These are phyloP conservation scores for Triplophysa bombifrons DNA, from an alignment of 2,797 vertebrate genomes.

Conservation along the genomic window DNA sequence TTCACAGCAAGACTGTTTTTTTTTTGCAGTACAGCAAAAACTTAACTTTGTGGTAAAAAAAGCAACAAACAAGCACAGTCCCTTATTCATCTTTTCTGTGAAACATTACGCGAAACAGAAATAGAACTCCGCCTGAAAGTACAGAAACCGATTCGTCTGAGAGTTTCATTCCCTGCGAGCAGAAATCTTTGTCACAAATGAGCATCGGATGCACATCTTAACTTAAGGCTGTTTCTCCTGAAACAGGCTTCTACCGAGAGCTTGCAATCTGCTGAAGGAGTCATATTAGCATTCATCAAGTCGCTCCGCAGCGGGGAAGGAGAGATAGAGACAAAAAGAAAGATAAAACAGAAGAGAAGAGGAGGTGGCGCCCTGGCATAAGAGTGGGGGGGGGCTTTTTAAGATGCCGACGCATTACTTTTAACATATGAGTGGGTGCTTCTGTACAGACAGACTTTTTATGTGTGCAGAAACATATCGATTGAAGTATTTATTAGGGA, in stretches of 20 bases:
- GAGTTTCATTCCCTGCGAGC: constrained; percentile 28
- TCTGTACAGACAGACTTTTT: constrained; percentile 20
- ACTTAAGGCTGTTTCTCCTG: constrained; percentile 36
- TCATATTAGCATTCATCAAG: constrained; percentile 48
- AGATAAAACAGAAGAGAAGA: constrained; percentile 60
- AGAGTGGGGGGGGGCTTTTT: constrained; percentile 23
- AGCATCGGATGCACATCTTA: constrained; percentile 26
- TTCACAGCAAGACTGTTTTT: not conserved
- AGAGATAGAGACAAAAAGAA: constrained; percentile 61
- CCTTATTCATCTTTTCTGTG: constrained; percentile 19
- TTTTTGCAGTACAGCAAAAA: constrained; percentile 31
- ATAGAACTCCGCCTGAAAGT: constrained; percentile 29
- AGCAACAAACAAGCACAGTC: constrained; percentile 16
- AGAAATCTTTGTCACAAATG: constrained; percentile 28
- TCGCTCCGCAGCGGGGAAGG: constrained; percentile 49
- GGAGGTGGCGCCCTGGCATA: constrained; percentile 48
- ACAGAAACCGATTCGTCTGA: constrained; percentile 20
- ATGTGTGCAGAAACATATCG: constrained; percentile 6
- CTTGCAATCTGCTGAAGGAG: constrained; percentile 42
- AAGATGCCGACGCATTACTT: constrained; percentile 23
- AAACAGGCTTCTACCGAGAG: constrained; percentile 18
- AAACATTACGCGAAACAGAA: constrained; percentile 13
- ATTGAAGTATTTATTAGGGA: not conserved
- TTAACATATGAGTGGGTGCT: constrained; percentile 7
- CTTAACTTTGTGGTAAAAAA: constrained; percentile 31